These are phyloP conservation scores for Alviniconcha marisindica DNA, from an alignment of 1,140 invertebrate species.

Conservation along the genomic window DNA sequence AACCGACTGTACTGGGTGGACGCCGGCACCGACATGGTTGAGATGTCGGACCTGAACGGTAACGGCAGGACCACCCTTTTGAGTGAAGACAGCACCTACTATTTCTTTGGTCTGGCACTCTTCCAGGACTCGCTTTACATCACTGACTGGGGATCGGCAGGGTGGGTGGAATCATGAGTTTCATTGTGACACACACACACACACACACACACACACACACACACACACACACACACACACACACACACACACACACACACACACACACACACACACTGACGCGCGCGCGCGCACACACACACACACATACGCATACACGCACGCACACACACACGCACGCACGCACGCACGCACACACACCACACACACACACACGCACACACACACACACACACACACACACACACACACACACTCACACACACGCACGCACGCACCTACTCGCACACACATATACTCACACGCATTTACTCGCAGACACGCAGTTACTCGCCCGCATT, in stretches of 20 bases:
- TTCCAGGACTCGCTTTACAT: not conserved
- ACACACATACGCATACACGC: not conserved
- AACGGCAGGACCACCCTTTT: not conserved
- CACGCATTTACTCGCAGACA: no score
- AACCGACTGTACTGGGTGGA: not conserved
- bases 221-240: slow-evolving; percentile 3
- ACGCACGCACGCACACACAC: not conserved
- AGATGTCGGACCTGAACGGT: not conserved
- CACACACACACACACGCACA: no score
- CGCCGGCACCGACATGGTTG: not conserved
- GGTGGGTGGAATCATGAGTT: not conserved
- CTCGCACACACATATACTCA: no score
- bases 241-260: not conserved
- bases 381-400: slow-evolving; percentile 3
- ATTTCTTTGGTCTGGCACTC: not conserved
- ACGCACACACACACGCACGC: not conserved
- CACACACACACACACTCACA: no score
- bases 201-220: not conserved
- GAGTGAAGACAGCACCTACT: not conserved
- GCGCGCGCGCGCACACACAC: not conserved
- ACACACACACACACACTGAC: no score
- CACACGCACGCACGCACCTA: no score
- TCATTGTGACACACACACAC: not conserved
- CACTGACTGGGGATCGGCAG: not conserved
- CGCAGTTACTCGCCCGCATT: no score